These are phyloP conservation scores for Salvelinus namaycush DNA, from an alignment of 2,113 vertebrate genomes.

Conservation along the genomic window DNA sequence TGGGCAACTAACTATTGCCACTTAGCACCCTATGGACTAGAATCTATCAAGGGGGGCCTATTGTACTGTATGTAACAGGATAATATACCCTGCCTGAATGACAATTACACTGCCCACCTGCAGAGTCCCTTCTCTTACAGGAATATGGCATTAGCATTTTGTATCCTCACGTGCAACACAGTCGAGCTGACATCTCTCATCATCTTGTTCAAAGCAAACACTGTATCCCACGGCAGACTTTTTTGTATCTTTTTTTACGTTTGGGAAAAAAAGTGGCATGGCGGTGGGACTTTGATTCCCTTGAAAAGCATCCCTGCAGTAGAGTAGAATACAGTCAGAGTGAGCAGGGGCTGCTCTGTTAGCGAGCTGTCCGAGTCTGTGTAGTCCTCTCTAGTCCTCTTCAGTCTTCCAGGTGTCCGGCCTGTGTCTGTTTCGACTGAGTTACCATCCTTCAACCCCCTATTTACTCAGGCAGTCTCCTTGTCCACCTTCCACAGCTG, in stretches of 20 bases:
- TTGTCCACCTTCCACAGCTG: constrained; percentile 92
- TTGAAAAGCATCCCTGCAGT: not conserved
- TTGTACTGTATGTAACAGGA: constrained; percentile 2
- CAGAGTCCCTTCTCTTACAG: not conserved
- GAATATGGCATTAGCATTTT: not conserved
- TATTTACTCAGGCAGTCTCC: constrained; percentile 82
- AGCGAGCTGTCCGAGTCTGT: not conserved
- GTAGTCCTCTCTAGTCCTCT: not conserved
- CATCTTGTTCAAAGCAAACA: not conserved
- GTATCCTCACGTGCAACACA: not conserved
- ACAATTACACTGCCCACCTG: not conserved
- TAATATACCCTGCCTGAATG: not conserved
- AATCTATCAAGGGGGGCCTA: not conserved
- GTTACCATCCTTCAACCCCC: too few relatives aligned
- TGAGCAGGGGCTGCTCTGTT: not conserved
- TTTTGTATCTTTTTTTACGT: too few relatives aligned
- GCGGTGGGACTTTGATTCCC: not conserved
- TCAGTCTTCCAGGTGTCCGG: not conserved
- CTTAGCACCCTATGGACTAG: too few relatives aligned
- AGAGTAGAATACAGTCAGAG: not conserved
- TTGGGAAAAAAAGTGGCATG: not conserved
- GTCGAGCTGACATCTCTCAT: not conserved
- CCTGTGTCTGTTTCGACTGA: not conserved
- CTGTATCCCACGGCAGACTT: not conserved
- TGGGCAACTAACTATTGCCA: not conserved